Base-by-base conservation (phyloP, 2,113 vertebrate species). In the Hypanus sabinus region DNA sequence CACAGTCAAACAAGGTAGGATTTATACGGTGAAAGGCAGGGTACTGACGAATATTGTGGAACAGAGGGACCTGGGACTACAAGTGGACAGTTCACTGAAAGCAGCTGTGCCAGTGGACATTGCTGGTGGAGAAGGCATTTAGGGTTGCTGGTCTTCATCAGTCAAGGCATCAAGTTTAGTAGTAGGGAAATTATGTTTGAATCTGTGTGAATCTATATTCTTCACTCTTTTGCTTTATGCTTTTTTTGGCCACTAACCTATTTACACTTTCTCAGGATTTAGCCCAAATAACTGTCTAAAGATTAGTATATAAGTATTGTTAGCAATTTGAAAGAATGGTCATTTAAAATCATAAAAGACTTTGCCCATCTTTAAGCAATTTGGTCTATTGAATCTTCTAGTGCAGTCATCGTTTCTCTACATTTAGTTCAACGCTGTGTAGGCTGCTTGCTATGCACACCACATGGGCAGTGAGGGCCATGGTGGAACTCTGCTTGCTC, bases 181-280 rank as follows among this genome's bases (percentile, higher is more conserved):
- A 46, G 46, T 46, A 46, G 46, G 46, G 46, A 46, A 46, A 46
- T 46, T 27, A 62, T 30, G 27, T 88, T 88, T 88, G 57, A 88
- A 62, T 65, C 5, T 88, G 30, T 65, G n/a, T 33, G 3, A 11
- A 55, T 3, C 33, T 1, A 88, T 65, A 60, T 87, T 87, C 3
- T 87, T 2, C n/a, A 68, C 14, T 68, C 14, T 90, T 90, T 65
- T 60, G 30, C 85, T 90, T 68, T 5, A 18, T 90, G 85, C 30
- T 90, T 16, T 46, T 65, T n/a, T 65, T 90, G n/a, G 85, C n/a
- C 85, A 90, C 85, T 90, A 20, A 90, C 38, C 14, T 90, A 30
- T 90, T 33, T 90, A 27, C 60, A 90, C 60, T 65, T 62, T 20
- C 30, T 30, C 62, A 5, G 27, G 27, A 24, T 30, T 60, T 30